phyloP scores from a whole-genome alignment of 92 coral and sea anemone genomes.

The Porites rus region DNA sequence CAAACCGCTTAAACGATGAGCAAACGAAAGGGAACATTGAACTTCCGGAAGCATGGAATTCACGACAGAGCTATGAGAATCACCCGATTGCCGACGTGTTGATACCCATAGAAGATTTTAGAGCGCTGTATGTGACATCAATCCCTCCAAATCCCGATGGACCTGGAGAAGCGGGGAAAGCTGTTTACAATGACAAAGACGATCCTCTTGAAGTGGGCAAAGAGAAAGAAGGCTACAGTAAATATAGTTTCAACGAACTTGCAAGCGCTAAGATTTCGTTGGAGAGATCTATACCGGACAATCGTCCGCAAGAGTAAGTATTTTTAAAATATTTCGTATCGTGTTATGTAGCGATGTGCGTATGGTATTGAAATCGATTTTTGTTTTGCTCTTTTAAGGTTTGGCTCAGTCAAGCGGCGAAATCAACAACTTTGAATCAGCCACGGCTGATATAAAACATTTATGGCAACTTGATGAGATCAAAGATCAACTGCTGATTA shows the following conservation, averaged over 20 bases:
- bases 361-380: not conserved
- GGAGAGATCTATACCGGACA: slow-evolving; percentile 92
- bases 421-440: not conserved
- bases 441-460: slow-evolving; percentile 13
- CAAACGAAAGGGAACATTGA: slow-evolving; percentile 16
- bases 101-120: slow-evolving; percentile 68
- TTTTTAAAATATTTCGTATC: not conserved
- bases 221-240: slow-evolving; percentile 72
- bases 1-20: slow-evolving; percentile 69
- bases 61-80: slow-evolving; percentile 14
- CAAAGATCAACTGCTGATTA: slow-evolving; percentile 11
- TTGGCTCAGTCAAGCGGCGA: slow-evolving; percentile 27
- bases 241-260: slow-evolving; percentile 89
- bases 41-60: slow-evolving; percentile 22
- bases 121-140: slow-evolving; percentile 62
- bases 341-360: too few relatives aligned
- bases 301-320: slow-evolving; percentile 89
- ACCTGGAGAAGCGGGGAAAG: slow-evolving; percentile 76
- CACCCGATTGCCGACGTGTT: slow-evolving; percentile 18
- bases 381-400: not conserved
- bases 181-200: slow-evolving; percentile 57
- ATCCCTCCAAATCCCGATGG: slow-evolving; percentile 66
- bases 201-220: slow-evolving; percentile 50
- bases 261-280: slow-evolving; percentile 92
- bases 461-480: not conserved